A percentile compares a stretch with the other conserved stretches of the same genome.
These are phyloP conservation scores for Euschistus heros DNA, from an alignment of 1,140 invertebrate genomes.

Conservation along the genomic window DNA sequence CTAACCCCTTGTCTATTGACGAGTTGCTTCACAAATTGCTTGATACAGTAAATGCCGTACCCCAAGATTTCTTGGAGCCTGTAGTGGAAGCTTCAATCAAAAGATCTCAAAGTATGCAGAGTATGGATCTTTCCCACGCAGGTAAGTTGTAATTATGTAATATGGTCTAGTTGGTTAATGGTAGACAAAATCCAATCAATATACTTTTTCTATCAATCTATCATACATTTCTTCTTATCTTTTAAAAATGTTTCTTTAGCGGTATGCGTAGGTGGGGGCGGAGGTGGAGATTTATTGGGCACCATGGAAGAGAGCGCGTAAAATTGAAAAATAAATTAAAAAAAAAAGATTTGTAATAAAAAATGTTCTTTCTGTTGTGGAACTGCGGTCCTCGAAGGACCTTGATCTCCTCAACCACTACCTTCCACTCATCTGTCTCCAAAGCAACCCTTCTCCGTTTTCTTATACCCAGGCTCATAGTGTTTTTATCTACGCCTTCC, in stretches of 20 bases:
- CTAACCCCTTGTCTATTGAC: conserved; percentile 35
- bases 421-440: too few relatives aligned
- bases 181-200: too few relatives aligned
- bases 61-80: conserved; percentile 32
- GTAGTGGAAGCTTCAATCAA: conserved; percentile 32
- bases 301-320: neutral
- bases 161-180: conserved; percentile 27
- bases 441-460: too few relatives aligned
- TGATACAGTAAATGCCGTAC: conserved; percentile 31
- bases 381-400: too few relatives aligned
- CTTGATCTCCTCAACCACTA: too few relatives aligned
- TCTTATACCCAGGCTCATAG: too few relatives aligned
- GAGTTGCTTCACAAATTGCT: conserved; percentile 34
- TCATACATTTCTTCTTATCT: neutral
- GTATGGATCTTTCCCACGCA: conserved; percentile 29
- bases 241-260: neutral
- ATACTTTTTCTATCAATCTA: neutral
- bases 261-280: too few relatives aligned
- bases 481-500: too few relatives aligned
- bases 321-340: neutral
- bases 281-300: neutral
- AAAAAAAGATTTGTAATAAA: too few relatives aligned
- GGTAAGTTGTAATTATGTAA: too few relatives aligned
- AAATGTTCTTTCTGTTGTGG: neutral
- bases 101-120: conserved; percentile 30